These are phyloP conservation scores for Coptodon bakossiorum DNA, from an alignment of 2,113 vertebrate species.

Conservation along the genomic window DNA sequence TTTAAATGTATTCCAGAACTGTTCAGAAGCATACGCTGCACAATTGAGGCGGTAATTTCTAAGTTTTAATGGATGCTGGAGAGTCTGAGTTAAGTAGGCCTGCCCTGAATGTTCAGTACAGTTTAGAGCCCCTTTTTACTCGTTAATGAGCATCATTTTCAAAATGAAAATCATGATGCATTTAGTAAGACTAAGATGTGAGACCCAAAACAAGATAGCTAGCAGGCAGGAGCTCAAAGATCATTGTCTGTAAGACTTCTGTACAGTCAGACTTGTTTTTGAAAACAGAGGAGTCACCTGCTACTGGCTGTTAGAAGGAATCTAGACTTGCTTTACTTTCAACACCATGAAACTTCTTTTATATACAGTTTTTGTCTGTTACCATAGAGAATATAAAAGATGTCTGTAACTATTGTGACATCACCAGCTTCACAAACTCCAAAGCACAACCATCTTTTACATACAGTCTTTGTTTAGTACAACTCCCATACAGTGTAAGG, in stretches of 20 bases:
- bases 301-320: background rate
- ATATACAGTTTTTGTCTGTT: background rate
- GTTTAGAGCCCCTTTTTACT: background rate
- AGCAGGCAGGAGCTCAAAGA: background rate
- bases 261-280: background rate
- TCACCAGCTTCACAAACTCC: background rate
- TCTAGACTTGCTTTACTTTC: background rate
- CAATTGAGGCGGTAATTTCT: background rate
- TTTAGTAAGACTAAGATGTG: background rate
- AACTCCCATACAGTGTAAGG: background rate
- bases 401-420: background rate
- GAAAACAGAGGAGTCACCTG: background rate
- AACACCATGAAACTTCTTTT: background rate
- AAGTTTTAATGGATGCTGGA: background rate
- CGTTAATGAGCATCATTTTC: background rate
- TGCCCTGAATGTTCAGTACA: background rate
- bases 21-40: background rate
- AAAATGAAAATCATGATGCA: background rate
- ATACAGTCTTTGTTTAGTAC: background rate
- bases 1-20: background rate
- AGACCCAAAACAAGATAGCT: background rate
- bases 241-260: background rate
- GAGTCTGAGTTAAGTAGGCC: background rate
- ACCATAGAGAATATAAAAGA: background rate
- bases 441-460: background rate